Percentiles rank a stretch among this genome's conserved stretches.
Evolutionary conservation across 1,140 invertebrate species (phyloP).

Genomic region (Rhynchophorus ferrugineus): DNA sequence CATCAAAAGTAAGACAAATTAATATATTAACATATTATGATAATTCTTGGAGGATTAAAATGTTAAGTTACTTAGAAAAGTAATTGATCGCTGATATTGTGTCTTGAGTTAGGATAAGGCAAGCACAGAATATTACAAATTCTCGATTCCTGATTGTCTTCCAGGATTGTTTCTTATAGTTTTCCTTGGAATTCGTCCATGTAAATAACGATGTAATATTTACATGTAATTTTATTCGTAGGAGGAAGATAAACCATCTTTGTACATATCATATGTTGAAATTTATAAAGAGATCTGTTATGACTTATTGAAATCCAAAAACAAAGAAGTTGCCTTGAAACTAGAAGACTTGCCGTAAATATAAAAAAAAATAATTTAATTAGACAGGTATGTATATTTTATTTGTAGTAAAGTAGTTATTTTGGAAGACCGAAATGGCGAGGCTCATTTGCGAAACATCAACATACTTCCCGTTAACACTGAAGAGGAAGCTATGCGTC

Average conservation of each 20-base stretch:
- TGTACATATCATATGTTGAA: conserved; percentile 48
- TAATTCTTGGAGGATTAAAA: too few relatives aligned
- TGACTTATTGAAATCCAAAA: conserved; percentile 53
- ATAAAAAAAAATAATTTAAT: not conserved
- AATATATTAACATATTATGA: too few relatives aligned
- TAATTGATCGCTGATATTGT: too few relatives aligned
- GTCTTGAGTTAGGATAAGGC: too few relatives aligned
- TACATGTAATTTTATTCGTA: conserved; percentile 16
- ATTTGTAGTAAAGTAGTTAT: conserved; percentile 48
- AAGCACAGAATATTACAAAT: too few relatives aligned
- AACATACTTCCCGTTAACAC: conserved; percentile 48
- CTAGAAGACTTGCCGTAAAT: conserved; percentile 53
- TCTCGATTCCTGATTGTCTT: too few relatives aligned
- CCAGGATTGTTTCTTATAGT: too few relatives aligned
- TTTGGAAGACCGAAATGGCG: conserved; percentile 52
- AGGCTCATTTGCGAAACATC: conserved; percentile 54
- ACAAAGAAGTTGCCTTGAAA: conserved; percentile 39
- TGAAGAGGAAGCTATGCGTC: conserved; percentile 54
- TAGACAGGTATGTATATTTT: not conserved
- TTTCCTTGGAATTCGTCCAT: not conserved
- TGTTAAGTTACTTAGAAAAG: too few relatives aligned
- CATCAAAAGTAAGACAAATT: too few relatives aligned
- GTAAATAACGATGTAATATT: not conserved
- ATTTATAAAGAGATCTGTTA: conserved; percentile 54
- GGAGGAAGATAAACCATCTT: conserved; percentile 38